Conservation (phyloP, 2,888 invertebrate species). For the Zaprionus bogoriensis region DNA sequence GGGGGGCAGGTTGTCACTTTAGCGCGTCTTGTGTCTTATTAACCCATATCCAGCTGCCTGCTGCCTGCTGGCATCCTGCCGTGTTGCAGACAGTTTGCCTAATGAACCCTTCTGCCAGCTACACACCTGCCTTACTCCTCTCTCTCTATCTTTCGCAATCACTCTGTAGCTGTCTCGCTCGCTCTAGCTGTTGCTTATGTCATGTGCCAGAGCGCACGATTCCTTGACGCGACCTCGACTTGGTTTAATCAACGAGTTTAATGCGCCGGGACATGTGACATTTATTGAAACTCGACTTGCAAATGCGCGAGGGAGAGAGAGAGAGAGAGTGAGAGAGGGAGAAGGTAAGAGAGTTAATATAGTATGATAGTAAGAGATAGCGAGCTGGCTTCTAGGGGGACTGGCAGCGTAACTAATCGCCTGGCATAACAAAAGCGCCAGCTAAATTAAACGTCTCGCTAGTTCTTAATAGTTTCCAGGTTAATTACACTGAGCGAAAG, state of each 20-base stretch:
- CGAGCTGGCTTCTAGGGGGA: too few relatives aligned
- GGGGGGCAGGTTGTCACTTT: constrained; percentile 44
- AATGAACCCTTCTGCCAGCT: constrained; percentile 62
- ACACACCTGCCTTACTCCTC: constrained; percentile 12
- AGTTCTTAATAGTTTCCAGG: neutral
- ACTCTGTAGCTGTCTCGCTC: neutral
- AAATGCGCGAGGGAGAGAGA: neutral
- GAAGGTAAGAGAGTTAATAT: neutral
- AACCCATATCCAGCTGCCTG: constrained; percentile 70
- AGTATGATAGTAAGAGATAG: neutral
- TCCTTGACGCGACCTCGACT: constrained; percentile 32
- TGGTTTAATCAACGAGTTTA: constrained; percentile 69
- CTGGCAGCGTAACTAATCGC: neutral
- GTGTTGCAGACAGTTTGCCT: constrained; percentile 55
- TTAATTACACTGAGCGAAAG: constrained; percentile 12
- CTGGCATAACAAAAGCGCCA: neutral
- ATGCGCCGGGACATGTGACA: constrained; percentile 63
- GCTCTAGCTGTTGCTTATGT: constrained; percentile 9
- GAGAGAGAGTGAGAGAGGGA: neutral
- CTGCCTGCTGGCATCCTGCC: constrained; percentile 52
- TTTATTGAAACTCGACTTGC: constrained; percentile 67
- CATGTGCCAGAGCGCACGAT: too few relatives aligned
- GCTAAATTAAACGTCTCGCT: constrained; percentile 9
- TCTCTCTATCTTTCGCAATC: neutral
- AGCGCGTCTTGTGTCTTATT: constrained; percentile 66